These are phyloP conservation scores for Microtus pennsylvanicus DNA, from an alignment of 2,113 vertebrate species.

Conservation along the genomic window DNA sequence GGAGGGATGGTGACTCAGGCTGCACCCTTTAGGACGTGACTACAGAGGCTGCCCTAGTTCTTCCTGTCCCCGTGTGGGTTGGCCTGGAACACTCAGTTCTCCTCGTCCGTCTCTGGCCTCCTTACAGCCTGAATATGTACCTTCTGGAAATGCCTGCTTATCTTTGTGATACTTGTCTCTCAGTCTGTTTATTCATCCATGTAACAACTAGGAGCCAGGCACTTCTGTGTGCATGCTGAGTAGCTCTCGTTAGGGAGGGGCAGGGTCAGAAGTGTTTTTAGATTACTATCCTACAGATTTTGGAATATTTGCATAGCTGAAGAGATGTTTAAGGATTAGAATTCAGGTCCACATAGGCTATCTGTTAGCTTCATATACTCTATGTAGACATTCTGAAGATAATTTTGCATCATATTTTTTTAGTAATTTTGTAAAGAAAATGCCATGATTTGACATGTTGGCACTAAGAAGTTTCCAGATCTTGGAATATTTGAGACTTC, in stretches of 20 bases:
- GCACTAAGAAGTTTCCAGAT: background rate
- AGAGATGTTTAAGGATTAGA: background rate
- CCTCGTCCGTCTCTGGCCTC: background rate
- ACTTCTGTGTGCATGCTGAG: background rate
- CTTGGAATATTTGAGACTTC: background rate
- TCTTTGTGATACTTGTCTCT: slow-evolving; percentile 37
- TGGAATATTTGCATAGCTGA: background rate
- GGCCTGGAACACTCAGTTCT: slow-evolving; percentile 43
- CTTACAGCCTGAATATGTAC: background rate
- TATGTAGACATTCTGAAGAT: background rate
- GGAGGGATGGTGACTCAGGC: background rate
- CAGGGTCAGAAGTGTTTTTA: background rate
- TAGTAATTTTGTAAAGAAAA: background rate
- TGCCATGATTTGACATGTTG: too few relatives aligned
- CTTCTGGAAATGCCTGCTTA: slow-evolving; percentile 60
- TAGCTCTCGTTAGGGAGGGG: background rate
- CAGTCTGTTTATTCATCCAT: background rate
- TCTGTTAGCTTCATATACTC: background rate
- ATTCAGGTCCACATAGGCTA: background rate
- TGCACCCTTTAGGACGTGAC: background rate
- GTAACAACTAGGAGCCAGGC: background rate
- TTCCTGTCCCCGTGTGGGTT: background rate
- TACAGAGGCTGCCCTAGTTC: background rate
- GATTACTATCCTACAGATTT: background rate
- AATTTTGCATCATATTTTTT: background rate